Conservation (phyloP, 2,888 invertebrate species). For the Agonopterix subpropinquella region DNA sequence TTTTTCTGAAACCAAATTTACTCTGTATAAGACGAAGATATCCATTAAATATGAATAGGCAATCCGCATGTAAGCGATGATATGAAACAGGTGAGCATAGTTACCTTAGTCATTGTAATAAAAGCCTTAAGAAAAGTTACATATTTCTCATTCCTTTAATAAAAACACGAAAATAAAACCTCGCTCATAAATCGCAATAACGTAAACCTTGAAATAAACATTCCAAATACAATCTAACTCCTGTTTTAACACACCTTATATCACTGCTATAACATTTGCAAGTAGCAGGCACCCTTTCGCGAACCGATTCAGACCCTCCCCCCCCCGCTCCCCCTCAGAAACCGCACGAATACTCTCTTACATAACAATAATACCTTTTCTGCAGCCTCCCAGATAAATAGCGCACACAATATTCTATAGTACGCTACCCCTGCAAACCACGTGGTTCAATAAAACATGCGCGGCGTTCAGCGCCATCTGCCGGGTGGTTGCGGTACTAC, state of each 20-base stretch:
- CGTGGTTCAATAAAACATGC: slow-evolving; percentile 65
- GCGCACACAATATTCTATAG: slow-evolving; percentile 19
- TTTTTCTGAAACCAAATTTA: no score
- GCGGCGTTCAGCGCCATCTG: slow-evolving; percentile 51
- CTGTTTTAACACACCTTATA: slow-evolving; percentile 49
- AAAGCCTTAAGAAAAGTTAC: no score
- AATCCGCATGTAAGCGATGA: no score
- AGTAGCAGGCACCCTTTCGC: slow-evolving; percentile 56
- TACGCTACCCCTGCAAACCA: slow-evolving; percentile 32
- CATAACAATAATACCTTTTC: slow-evolving; percentile 69
- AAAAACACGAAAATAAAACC: background rate
- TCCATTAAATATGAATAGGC: no score
- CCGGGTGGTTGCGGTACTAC: slow-evolving; percentile 43
- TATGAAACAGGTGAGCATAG: no score
- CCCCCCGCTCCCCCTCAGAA: slow-evolving; percentile 40
- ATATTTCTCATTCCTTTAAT: background rate
- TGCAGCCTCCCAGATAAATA: slow-evolving; percentile 51
- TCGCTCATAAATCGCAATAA: background rate
- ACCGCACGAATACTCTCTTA: slow-evolving; percentile 69
- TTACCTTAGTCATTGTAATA: no score
- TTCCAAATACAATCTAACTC: slow-evolving; percentile 52
- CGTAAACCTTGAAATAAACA: slow-evolving; percentile 40
- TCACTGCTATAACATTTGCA: slow-evolving; percentile 57
- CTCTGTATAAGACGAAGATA: no score
- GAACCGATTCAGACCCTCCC: slow-evolving; percentile 40